Conservation (phyloP, 2,113 vertebrate species). For the Epinephelus cyanopodus region DNA sequence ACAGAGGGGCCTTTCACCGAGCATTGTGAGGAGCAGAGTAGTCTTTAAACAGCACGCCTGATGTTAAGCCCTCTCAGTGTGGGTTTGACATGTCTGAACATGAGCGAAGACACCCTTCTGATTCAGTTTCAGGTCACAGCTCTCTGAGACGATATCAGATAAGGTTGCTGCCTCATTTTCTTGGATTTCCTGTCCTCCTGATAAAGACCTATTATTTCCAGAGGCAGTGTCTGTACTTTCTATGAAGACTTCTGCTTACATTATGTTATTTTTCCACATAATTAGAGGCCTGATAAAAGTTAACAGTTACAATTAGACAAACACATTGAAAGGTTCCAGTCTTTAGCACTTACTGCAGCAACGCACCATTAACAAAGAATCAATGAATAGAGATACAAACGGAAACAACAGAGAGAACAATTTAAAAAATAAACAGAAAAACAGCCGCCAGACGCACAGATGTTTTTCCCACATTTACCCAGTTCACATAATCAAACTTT, state of each 20-base stretch:
- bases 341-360: not conserved
- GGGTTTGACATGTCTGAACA: conserved; percentile 71
- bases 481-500: not conserved
- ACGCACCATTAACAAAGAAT: conserved; percentile 14
- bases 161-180: conserved; percentile 23
- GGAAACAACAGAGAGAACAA: not conserved
- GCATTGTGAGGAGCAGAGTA: conserved; percentile 42
- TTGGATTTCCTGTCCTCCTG: conserved; percentile 33
- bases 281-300: conserved; percentile 7
- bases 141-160: conserved; percentile 5
- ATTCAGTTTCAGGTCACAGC: conserved; percentile 40
- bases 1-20: conserved; percentile 58
- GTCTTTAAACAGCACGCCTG: conserved; percentile 59
- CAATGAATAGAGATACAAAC: not conserved
- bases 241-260: not conserved
- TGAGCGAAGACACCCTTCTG: conserved; percentile 47
- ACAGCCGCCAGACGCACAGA: not conserved
- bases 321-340: conserved; percentile 4
- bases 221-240: not conserved
- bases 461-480: not conserved
- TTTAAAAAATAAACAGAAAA: not conserved
- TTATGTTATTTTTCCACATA: not conserved
- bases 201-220: not conserved
- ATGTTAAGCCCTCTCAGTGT: conserved; percentile 54
- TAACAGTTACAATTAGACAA: conserved; percentile 17